A percentile compares a stretch with the other conserved stretches of the same genome.
phyloP scores from a whole-genome alignment of 2,888 invertebrate genomes.

The Polylopha cassiicola region DNA sequence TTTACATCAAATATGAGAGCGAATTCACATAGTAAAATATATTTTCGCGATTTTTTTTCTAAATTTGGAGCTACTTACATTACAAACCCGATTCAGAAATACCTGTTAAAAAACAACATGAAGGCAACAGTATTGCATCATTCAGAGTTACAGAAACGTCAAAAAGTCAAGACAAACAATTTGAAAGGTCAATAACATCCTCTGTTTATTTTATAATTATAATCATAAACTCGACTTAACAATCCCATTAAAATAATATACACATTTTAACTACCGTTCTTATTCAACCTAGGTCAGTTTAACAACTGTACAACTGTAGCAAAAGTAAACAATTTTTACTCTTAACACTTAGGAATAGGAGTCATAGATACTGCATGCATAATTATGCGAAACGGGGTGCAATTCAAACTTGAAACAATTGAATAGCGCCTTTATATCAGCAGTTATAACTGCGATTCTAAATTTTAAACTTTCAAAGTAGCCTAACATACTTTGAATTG shows the following conservation, averaged over 20 bases:
- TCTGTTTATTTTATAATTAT: conserved; percentile 4
- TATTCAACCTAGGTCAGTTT: conserved; percentile 11
- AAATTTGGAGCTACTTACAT: no score
- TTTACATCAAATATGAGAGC: no score
- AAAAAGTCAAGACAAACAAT: no score
- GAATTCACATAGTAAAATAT: no score
- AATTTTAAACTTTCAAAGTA: conserved; percentile 25
- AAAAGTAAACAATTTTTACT: neutral
- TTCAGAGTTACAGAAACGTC: no score
- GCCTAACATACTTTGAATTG: neutral
- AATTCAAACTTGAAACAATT: conserved; percentile 15
- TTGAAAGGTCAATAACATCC: no score
- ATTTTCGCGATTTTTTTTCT: no score
- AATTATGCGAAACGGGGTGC: conserved; percentile 3
- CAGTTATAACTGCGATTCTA: conserved; percentile 5
- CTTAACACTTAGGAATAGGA: conserved; percentile 10
- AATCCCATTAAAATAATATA: conserved; percentile 8
- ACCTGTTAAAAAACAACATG: no score
- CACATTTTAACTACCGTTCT: conserved; percentile 5
- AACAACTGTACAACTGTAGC: neutral
- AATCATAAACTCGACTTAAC: neutral
- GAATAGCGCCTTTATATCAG: conserved; percentile 10
- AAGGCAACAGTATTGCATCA: no score
- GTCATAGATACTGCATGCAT: conserved; percentile 8
- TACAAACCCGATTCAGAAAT: no score